A percentile compares a stretch with the other conserved stretches of the same genome.
Evolutionary conservation across 2,113 vertebrate genomes (phyloP).

Genomic region (Dicaeum eximium): DNA sequence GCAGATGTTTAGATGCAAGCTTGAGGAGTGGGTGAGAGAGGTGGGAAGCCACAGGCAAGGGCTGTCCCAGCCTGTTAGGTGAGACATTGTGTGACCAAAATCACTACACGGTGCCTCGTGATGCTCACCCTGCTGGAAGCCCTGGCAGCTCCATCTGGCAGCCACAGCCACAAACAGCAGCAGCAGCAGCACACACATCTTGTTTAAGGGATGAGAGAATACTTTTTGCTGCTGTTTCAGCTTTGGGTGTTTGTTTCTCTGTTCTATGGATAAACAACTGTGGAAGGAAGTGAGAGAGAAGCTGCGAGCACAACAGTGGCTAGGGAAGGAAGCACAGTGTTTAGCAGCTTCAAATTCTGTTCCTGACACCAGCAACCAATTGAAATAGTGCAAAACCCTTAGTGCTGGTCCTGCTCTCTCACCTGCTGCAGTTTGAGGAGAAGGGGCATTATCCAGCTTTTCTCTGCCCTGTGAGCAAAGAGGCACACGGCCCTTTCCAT

Average conservation of each 20-base stretch:
- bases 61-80: background rate
- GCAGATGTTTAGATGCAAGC: background rate
- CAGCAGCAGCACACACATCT: background rate
- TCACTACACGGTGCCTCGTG: too few species aligned
- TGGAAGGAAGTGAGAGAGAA: background rate
- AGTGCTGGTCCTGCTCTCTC: background rate
- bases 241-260: background rate
- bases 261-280: background rate
- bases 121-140: background rate
- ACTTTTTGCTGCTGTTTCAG: background rate
- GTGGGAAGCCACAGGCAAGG: background rate
- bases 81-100: background rate
- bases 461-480: background rate
- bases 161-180: background rate
- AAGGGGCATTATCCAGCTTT: background rate
- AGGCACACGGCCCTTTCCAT: background rate
- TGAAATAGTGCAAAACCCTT: background rate
- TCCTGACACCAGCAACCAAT: background rate
- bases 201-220: background rate
- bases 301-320: background rate
- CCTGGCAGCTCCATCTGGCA: background rate
- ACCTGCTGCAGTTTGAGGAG: background rate
- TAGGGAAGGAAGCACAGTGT: background rate
- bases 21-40: background rate
- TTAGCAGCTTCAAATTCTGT: background rate